phyloP scores from a whole-genome alignment of 2,113 vertebrate species.

The Manacus vitellinus region DNA sequence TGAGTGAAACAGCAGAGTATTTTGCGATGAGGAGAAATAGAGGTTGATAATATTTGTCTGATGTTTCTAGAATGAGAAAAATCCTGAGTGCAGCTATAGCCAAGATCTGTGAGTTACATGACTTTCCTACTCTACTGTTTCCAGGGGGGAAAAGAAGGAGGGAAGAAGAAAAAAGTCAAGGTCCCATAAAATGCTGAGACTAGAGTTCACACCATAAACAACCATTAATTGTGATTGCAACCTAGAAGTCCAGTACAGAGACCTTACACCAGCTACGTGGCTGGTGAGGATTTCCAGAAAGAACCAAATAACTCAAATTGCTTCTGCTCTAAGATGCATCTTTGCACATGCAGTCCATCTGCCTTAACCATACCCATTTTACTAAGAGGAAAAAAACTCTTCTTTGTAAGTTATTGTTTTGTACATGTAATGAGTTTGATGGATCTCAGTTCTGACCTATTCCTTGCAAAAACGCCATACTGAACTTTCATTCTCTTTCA shows the following conservation, averaged over 20 bases:
- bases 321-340: not conserved
- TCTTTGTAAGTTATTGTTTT: not conserved
- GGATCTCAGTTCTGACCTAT: not conserved
- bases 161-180: not conserved
- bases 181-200: not conserved
- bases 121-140: not conserved
- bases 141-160: not conserved
- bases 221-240: not conserved
- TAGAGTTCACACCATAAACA: not conserved
- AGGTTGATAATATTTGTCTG: not conserved
- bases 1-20: not conserved
- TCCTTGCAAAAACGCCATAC: not conserved
- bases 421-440: not conserved
- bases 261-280: not conserved
- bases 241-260: not conserved
- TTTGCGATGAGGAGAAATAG: not conserved
- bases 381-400: not conserved
- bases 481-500: not conserved
- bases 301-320: rapidly evolving
- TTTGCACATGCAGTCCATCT: not conserved
- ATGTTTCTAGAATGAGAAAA: not conserved
- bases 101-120: not conserved
- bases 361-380: not conserved
- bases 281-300: not conserved
- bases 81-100: not conserved